These are phyloP conservation scores for Chrysemys picta DNA, from an alignment of 2,113 vertebrate genomes.

Conservation along the genomic window DNA sequence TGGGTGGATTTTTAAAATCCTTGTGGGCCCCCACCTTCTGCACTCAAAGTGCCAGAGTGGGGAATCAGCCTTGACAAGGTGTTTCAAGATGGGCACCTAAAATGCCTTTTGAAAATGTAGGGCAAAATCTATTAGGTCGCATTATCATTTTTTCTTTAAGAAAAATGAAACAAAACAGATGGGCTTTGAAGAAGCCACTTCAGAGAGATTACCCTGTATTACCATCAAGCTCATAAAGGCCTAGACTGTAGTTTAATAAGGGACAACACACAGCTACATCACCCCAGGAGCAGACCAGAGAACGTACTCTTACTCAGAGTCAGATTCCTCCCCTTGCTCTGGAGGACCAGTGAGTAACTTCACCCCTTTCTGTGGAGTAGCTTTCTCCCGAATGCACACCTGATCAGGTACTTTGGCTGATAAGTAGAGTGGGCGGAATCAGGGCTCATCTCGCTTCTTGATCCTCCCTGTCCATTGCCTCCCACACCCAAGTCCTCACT, in stretches of 20 bases:
- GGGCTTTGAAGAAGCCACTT: not conserved
- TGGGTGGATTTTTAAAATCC: too few species aligned
- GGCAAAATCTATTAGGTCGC: not conserved
- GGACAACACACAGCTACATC: not conserved
- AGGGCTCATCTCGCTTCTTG: not conserved
- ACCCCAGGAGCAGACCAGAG: not conserved
- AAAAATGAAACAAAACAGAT: not conserved
- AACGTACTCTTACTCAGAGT: not conserved
- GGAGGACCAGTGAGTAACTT: not conserved
- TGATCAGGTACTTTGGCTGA: not conserved
- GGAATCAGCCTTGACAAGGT: too few species aligned
- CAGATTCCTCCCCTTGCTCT: not conserved
- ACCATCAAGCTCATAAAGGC: not conserved
- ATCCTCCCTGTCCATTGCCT: not conserved
- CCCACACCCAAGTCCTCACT: not conserved
- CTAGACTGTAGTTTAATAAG: not conserved
- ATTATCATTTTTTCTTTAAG: not conserved
- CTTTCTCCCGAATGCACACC: not conserved
- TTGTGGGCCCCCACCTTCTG: too few species aligned
- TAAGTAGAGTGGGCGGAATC: not conserved
- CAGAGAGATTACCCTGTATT: not conserved
- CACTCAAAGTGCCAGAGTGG: too few species aligned
- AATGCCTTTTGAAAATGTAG: not conserved
- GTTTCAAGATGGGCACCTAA: not conserved
- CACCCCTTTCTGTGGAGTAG: not conserved